Base-by-base conservation (phyloP, 2,797 vertebrate species). In the Hoplostethus mediterraneus region DNA sequence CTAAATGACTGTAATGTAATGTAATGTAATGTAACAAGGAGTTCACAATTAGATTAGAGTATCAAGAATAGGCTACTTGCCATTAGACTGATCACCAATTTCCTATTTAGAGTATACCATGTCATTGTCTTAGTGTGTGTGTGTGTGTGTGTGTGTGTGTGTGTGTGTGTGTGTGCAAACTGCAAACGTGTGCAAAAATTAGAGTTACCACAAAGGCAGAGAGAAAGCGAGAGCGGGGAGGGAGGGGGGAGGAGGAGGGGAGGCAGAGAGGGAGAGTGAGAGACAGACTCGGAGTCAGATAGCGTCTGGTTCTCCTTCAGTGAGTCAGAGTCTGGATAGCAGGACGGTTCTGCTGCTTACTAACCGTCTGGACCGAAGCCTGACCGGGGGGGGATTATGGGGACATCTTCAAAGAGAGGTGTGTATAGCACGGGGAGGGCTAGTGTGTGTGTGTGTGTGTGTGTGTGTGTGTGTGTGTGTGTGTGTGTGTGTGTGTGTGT, bases 391-490 rank as follows among this genome's bases (percentile, higher is more conserved):
- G 81, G 79, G 72, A 75, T 61, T 53, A 91, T 90, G 87, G 89
- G 87, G 74, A 87, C 80, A 16, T 90, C 86, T 87, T 89, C 82
- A 66, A 88, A 90, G 72, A 85, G 85, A 88, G 89, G 91, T 92
- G 76, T 45, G 87, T 88, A 81, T 71, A 36, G 45, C 12, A 71
- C 53, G 14, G 49, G 25, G 64, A 75, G n/a, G 13, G 55, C 74
- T 66, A 73, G n/a, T 9, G 56, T 45, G 2, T 10, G 10, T 65
- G 57, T 68, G 17, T 49, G 31, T 62, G n/a, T 66, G 28, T 67
- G 51, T 57, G 12, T 48, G 16, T 16, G 40, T 53, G 60, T 33
- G 33, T 33, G 3, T 3, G 4, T 3, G 4, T 33, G 16, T n/a
- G n/a, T 9, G 56, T 45, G 2, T 10, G 10, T 65, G 57, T 68